Percentiles rank a stretch among this genome's conserved stretches.
Conservation (phyloP, 2,888 invertebrate genomes). For the Halictus quadricinctus region DNA sequence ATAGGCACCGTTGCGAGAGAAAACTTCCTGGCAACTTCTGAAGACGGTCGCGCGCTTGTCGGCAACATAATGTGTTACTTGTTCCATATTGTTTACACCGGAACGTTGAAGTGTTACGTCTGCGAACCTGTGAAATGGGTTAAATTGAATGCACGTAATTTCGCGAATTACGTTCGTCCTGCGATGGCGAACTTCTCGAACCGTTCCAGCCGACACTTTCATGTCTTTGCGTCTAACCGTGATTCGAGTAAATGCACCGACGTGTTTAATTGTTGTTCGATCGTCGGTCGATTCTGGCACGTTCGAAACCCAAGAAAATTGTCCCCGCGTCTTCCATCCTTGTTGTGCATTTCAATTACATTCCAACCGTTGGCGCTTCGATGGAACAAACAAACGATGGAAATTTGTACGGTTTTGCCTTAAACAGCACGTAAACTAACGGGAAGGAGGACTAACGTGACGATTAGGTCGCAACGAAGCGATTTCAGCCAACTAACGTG, state of each 20-base stretch:
- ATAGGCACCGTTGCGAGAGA: slow-evolving; percentile 24
- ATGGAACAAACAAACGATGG: not conserved
- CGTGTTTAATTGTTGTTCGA: not conserved
- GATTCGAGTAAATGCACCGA: not conserved
- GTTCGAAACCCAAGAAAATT: not conserved
- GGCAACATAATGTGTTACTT: slow-evolving; percentile 34
- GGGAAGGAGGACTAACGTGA: too few species aligned
- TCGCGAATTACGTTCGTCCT: not conserved
- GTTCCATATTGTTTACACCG: slow-evolving; percentile 30
- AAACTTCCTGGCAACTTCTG: slow-evolving; percentile 36
- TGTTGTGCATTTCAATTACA: not conserved
- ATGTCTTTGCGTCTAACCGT: not conserved
- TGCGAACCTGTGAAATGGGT: not conserved
- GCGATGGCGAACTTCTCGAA: not conserved
- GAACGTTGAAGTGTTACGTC: not conserved
- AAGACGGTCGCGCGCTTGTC: slow-evolving; percentile 9
- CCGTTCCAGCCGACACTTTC: not conserved
- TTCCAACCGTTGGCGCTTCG: not conserved
- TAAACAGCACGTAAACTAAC: not conserved
- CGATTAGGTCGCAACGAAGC: too few species aligned
- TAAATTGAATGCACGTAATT: slow-evolving; percentile 2
- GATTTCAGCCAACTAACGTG: too few species aligned
- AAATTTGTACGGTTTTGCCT: not conserved
- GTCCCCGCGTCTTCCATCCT: not conserved
- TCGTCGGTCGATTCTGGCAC: not conserved